phyloP scores from a whole-genome alignment of 2,113 vertebrate species.

The Psilopsiagon aymara region DNA sequence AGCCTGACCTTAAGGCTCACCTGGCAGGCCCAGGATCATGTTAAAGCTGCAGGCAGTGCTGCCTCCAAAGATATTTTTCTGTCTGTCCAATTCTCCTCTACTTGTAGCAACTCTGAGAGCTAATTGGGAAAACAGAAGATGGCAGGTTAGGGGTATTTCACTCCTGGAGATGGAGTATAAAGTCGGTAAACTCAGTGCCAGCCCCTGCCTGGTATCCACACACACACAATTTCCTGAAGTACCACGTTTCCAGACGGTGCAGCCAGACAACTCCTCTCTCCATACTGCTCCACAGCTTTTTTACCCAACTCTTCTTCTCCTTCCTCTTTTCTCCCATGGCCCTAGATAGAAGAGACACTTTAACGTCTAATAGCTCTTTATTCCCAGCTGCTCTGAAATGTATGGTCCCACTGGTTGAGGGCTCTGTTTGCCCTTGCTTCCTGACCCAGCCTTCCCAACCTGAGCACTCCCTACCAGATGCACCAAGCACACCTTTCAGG shows the following conservation, averaged over 20 bases:
- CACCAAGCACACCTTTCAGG: neutral
- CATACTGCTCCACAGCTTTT: neutral
- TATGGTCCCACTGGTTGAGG: neutral
- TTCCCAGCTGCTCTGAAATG: neutral
- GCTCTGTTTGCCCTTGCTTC: neutral
- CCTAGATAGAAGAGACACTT: neutral
- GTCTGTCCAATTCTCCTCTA: neutral
- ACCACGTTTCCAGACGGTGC: rapidly evolving
- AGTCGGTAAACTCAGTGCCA: rapidly evolving
- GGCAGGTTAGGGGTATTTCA: neutral
- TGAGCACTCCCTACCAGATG: neutral
- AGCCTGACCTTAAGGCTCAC: neutral
- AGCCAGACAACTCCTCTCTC: neutral
- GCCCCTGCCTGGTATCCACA: neutral
- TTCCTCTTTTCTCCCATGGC: neutral
- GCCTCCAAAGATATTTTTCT: neutral
- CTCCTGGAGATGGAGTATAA: neutral
- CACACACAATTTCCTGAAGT: rapidly evolving
- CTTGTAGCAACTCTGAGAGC: neutral
- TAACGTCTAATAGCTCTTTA: neutral
- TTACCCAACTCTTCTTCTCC: neutral
- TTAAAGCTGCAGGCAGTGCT: neutral
- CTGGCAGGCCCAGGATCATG: neutral
- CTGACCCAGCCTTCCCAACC: neutral
- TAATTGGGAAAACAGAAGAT: neutral